Conservation (phyloP, 2,797 vertebrate species). For the Lepilemur ruficaudatus region DNA sequence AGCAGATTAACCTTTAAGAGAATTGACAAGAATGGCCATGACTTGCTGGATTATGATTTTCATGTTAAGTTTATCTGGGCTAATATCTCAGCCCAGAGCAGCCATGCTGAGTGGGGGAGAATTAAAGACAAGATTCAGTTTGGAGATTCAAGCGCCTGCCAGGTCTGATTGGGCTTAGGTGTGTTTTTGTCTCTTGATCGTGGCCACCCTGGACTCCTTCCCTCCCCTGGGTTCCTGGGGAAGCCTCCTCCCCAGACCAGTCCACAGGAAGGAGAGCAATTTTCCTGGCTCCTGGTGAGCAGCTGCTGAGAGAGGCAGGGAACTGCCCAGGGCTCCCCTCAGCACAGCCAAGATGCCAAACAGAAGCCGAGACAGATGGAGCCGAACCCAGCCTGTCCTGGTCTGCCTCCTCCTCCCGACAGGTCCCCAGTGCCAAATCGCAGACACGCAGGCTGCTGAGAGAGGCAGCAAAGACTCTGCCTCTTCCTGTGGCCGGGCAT, state of each 20-base stretch:
- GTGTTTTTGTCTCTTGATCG: not conserved
- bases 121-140: not conserved
- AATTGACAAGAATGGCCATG: not conserved
- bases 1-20: conserved; percentile 64
- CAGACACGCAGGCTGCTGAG: not conserved
- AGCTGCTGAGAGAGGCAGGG: conserved; percentile 7
- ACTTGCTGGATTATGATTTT: conserved; percentile 51
- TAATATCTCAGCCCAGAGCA: not conserved
- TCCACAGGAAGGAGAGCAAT: not conserved
- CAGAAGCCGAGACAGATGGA: conserved; percentile 39
- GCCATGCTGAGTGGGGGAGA: not conserved
- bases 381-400: not conserved
- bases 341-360: not conserved
- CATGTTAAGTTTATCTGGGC: conserved; percentile 46
- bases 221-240: not conserved
- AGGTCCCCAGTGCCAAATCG: not conserved
- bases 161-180: not conserved
- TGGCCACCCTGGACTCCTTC: not conserved
- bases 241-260: not conserved
- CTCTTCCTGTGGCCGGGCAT: not conserved
- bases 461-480: not conserved
- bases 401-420: not conserved
- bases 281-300: not conserved
- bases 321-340: not conserved
- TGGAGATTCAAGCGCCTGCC: not conserved